Evolutionary conservation across 2,797 vertebrate species (phyloP), one percentile per base, ranked within the genome.

Genomic region (Saxicola maurus): DNA sequence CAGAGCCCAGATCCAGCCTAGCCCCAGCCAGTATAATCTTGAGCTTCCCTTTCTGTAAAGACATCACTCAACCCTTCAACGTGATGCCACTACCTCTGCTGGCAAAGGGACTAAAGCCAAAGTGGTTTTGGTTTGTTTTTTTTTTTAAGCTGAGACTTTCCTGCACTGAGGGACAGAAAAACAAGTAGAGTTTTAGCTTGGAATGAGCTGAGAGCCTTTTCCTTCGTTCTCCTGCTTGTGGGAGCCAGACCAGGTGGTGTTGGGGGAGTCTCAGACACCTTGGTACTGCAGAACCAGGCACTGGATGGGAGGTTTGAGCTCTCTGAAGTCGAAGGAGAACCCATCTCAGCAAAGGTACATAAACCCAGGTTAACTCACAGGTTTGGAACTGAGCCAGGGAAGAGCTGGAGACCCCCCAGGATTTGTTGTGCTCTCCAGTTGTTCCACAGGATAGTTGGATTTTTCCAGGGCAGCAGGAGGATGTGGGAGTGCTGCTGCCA

Each of bases 1-100:
- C 48, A 6, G 0, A 0, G 42, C n/a, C 65, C 15, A 5, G 17
- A 11, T 4, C 4, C 7, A 52, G 15, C n/a, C 45, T 13, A 46
- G 23, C 42, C 46, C 55, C n/a, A 17, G 30, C 53, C 66, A 16
- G 2, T 4, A 3, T 5, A n/a, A 67, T 4, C 27, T 10, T 25
- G 11, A 55, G 55, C 61, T 74, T 87, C 24, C 2, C 68, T 31
- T 62, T 42, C 5, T 19, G 2, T 33, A 21, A 65, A n/a, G 19
- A 61, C 3, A 17, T 2, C 0, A 77, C 21, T 17, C 42, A 38
- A 13, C 23, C 57, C 62, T 72, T 48, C 46, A 19, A 27, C 17
- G 0, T 0, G 37, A 61, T 43, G 35, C 77, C 37, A 66, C 77
- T 83, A 73, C 85, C 87, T 93, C 85, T 66, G 49, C 71, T 82